Evolutionary conservation across 2,113 vertebrate species (phyloP).

Genomic region (Tenrec ecaudatus): DNA sequence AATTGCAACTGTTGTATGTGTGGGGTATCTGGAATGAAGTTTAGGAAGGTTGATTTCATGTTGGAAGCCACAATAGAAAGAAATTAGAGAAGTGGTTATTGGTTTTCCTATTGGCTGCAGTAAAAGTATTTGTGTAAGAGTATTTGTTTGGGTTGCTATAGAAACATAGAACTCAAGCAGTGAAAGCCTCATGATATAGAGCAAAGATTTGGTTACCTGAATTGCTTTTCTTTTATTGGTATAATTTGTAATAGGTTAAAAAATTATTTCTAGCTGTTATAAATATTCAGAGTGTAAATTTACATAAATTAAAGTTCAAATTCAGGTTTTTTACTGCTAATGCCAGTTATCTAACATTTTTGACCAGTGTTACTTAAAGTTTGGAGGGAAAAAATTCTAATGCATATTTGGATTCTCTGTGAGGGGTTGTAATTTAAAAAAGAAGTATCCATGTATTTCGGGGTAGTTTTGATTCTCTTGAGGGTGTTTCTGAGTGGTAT

Average conservation of each 20-base stretch:
- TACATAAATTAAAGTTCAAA: slow-evolving; percentile 20
- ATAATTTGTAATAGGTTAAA: not conserved
- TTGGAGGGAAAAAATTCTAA: not conserved
- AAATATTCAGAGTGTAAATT: not conserved
- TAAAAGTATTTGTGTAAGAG: slow-evolving; percentile 28
- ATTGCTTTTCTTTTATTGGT: slow-evolving; percentile 31
- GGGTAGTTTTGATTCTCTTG: slow-evolving; percentile 39
- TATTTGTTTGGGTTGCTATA: slow-evolving; percentile 62
- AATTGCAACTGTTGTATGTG: not conserved
- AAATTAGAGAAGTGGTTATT: slow-evolving; percentile 57
- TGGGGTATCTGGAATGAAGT: slow-evolving; percentile 50
- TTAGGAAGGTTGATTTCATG: slow-evolving; percentile 40
- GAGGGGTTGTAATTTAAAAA: slow-evolving; percentile 26
- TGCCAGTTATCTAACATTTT: not conserved
- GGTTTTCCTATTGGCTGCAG: slow-evolving; percentile 58
- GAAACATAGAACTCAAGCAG: slow-evolving; percentile 43
- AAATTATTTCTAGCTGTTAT: not conserved
- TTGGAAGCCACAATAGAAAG: slow-evolving; percentile 48
- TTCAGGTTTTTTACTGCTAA: slow-evolving; percentile 25
- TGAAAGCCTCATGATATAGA: slow-evolving; percentile 16
- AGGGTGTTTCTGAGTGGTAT: slow-evolving; percentile 48
- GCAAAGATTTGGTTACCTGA: slow-evolving; percentile 16
- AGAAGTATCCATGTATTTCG: slow-evolving; percentile 20
- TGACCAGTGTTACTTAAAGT: slow-evolving; percentile 2
- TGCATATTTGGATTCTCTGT: slow-evolving; percentile 37